Evolutionary conservation across 2,797 vertebrate species (phyloP), one percentile per base, ranked within the genome.

Genomic region (Chelmon rostratus): DNA sequence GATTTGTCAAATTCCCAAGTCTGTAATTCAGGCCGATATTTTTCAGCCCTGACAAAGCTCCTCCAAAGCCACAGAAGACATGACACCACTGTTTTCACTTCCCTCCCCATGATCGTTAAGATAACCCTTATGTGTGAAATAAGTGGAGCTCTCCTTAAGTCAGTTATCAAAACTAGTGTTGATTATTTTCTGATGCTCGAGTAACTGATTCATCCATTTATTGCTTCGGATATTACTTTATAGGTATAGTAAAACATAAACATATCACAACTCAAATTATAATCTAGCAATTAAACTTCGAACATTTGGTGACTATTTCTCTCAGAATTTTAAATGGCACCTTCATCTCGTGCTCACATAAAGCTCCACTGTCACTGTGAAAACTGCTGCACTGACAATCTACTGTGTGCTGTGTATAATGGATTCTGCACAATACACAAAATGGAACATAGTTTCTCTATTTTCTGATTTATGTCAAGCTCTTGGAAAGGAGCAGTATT

Each of bases 351-450:
- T 4, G n/a, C n/a, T 52, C 42, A 54, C 38, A 44, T 73, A 74
- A 79, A 47, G 44, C 46, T 19, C 7, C 18, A 16, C 57, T 69
- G 68, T 70, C 63, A 63, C 35, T 44, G 2, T 73, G 16, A 49
- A 73, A 69, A 75, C n/a, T 78, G 50, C 73, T 78, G 70, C 71
- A 63, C 47, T 74, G 66, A 73, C 76, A 71, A 37, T 79, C 52
- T 46, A 8, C 75, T 47, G 21, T 73, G 70, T 47, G 52, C 54
- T 64, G 54, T 44, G 49, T 44, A 58, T 40, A 86, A 76, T 68
- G n/a, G 50, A 53, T 69, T 81, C 13, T 81, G 69, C 56, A 78
- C 49, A 47, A 49, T 56, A 70, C 42, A 80, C 47, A 76, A 74
- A 73, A 83, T 31, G n/a, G 46, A 76, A 79, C 56, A 75, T 18